Evolutionary conservation across 2,888 invertebrate species (phyloP).

Genomic region (Eretmocerus hayati): DNA sequence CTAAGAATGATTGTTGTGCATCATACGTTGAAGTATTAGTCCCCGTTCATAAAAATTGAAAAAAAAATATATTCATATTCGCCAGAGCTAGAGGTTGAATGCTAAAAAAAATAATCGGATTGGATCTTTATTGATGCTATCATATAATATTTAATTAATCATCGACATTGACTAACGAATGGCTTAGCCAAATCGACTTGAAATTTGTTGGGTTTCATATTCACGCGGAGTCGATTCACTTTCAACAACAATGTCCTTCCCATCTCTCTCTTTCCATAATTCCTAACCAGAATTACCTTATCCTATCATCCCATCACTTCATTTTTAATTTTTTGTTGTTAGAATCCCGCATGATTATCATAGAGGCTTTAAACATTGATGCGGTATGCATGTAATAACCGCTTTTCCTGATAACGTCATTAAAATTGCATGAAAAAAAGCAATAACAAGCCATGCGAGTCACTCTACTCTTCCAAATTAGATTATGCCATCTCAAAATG

Average conservation of each 20-base stretch:
- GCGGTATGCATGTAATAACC: constrained; percentile 15
- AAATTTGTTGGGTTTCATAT: constrained; percentile 18
- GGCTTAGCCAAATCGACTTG: neutral
- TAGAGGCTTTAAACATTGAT: constrained; percentile 19
- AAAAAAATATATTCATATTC: too few relatives aligned
- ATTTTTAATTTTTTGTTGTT: constrained; percentile 19
- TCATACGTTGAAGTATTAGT: too few relatives aligned
- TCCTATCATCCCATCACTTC: constrained; percentile 20
- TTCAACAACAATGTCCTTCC: constrained; percentile 22
- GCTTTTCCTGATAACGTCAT: constrained; percentile 9
- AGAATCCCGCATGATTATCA: constrained; percentile 19
- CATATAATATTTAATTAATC: too few relatives aligned
- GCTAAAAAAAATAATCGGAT: too few relatives aligned
- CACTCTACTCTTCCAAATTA: constrained; percentile 5
- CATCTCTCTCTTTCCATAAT: constrained; percentile 16
- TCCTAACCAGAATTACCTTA: constrained; percentile 6
- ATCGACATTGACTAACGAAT: neutral
- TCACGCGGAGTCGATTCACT: constrained; percentile 37
- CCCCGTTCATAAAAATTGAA: too few relatives aligned
- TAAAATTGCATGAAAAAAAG: constrained; percentile 15
- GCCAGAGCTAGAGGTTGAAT: too few relatives aligned
- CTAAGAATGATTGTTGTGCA: too few relatives aligned
- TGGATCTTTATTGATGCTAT: too few relatives aligned
- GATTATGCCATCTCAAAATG: constrained; percentile 21
- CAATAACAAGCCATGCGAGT: constrained; percentile 22